A percentile compares a stretch with the other conserved stretches of the same genome.
Conservation (phyloP, 2,888 invertebrate genomes). For the Papilio protenor region DNA sequence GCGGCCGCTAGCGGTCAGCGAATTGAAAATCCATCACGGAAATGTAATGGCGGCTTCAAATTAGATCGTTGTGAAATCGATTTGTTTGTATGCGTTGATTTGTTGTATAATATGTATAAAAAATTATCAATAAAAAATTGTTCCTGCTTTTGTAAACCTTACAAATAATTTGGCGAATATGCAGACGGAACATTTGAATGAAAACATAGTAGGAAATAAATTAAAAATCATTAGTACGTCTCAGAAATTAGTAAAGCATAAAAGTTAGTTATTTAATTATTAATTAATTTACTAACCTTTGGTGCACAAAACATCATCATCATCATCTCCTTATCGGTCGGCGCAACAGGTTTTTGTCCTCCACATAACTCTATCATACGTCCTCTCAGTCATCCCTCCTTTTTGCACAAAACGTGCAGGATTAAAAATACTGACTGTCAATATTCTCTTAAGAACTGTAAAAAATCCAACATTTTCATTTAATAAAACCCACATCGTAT, state of each 20-base stretch:
- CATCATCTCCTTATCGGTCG: no score
- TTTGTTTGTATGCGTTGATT: not conserved
- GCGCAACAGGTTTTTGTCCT: no score
- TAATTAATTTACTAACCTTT: no score
- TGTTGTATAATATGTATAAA: not conserved
- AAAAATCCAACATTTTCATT: not conserved
- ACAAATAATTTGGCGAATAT: no score
- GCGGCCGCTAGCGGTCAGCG: slow-evolving; percentile 17
- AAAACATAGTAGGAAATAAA: no score
- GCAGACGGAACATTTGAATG: not conserved
- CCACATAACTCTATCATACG: no score
- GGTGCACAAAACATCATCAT: no score
- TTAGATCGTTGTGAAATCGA: slow-evolving; percentile 24
- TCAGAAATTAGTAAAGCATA: no score
- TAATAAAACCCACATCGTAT: not conserved
- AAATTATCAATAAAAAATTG: not conserved
- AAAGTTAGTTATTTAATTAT: not conserved
- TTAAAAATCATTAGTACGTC: no score
- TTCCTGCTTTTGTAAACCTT: not conserved
- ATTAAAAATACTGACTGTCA: not conserved
- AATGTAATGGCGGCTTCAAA: slow-evolving; percentile 22
- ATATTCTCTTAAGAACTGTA: not conserved
- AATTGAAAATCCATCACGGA: slow-evolving; percentile 36
- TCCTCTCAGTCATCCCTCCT: no score
- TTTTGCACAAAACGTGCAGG: not conserved